A percentile compares a stretch with the other conserved stretches of the same genome.
Conservation (phyloP, 35 echinoderm and acorn worm species). For the Apostichopus californicus region DNA sequence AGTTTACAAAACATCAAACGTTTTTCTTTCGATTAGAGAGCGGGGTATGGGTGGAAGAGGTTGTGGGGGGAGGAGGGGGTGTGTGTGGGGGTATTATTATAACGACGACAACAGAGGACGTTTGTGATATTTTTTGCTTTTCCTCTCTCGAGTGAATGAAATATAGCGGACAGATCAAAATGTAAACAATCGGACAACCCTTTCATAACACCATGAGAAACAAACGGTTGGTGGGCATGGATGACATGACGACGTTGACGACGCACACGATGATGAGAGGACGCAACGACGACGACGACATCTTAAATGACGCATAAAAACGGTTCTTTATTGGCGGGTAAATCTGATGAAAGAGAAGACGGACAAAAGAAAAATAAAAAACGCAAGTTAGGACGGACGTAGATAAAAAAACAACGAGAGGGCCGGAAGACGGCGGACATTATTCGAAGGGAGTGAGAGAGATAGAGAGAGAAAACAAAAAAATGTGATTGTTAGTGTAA, state of each 20-base stretch:
- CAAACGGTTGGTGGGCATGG: slow-evolving; percentile 34
- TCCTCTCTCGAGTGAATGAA: no score
- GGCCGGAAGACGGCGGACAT: not conserved
- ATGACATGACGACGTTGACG: not conserved
- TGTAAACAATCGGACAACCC: slow-evolving; percentile 11
- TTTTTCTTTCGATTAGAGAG: no score
- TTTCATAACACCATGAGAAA: slow-evolving; percentile 31
- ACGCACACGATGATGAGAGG: not conserved
- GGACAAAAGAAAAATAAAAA: slow-evolving; percentile 43
- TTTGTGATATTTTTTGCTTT: no score
- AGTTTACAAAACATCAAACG: no score
- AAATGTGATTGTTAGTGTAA: not conserved
- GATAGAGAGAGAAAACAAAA: not conserved
- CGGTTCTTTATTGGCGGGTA: slow-evolving; percentile 11
- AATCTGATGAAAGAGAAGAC: slow-evolving; percentile 47
- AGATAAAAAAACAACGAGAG: not conserved
- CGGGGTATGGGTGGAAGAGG: no score
- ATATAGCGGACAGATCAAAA: no score
- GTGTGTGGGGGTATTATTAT: no score
- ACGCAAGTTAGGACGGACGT: slow-evolving; percentile 22
- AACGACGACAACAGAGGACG: no score
- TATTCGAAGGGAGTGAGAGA: not conserved
- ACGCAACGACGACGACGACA: slow-evolving; percentile 3
- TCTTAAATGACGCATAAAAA: slow-evolving; percentile 26
- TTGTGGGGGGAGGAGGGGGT: no score